A percentile compares a stretch with the other conserved stretches of the same genome.
These are phyloP conservation scores for Bathynomus jamesi DNA, from an alignment of 1,140 invertebrate genomes.

Conservation along the genomic window DNA sequence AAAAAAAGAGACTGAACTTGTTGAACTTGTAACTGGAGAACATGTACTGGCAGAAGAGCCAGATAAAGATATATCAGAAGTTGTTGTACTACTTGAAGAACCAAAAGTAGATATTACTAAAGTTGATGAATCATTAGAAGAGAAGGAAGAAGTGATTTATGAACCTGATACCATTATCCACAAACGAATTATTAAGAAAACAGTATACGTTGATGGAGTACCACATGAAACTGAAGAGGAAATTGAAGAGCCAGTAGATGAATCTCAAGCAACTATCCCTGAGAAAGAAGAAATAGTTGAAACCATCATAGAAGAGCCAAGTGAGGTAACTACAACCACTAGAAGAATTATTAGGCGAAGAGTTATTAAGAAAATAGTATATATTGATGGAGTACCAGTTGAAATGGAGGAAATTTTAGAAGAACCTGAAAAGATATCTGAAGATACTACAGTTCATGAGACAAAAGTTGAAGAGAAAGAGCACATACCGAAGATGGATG, in stretches of 20 bases:
- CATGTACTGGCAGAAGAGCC: background rate
- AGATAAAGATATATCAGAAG: constrained; percentile 3
- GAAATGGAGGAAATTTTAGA: constrained; percentile 8
- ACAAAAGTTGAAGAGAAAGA: no score
- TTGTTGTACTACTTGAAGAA: background rate
- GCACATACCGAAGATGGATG: no score
- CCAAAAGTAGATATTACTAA: constrained; percentile 4
- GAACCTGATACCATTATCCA: constrained; percentile 15
- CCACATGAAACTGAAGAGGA: background rate
- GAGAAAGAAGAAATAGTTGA: constrained; percentile 16
- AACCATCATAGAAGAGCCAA: background rate
- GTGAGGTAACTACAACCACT: background rate
- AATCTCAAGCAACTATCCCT: constrained; percentile 8
- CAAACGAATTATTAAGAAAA: constrained; percentile 12
- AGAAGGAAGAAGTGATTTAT: background rate
- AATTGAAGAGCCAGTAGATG: constrained; percentile 1
- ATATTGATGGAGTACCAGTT: constrained; percentile 4
- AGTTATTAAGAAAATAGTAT: constrained; percentile 1
- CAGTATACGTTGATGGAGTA: constrained; percentile 5
- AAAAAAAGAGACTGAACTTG: background rate
- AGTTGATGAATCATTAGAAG: background rate
- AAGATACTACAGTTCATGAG: no score
- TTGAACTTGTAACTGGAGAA: background rate
- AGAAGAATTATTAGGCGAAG: background rate
- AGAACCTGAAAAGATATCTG: constrained; percentile 6